Percentiles rank a stretch among this genome's conserved stretches.
Evolutionary conservation across 2,113 vertebrate species (phyloP).

Genomic region (Sterna hirundo): DNA sequence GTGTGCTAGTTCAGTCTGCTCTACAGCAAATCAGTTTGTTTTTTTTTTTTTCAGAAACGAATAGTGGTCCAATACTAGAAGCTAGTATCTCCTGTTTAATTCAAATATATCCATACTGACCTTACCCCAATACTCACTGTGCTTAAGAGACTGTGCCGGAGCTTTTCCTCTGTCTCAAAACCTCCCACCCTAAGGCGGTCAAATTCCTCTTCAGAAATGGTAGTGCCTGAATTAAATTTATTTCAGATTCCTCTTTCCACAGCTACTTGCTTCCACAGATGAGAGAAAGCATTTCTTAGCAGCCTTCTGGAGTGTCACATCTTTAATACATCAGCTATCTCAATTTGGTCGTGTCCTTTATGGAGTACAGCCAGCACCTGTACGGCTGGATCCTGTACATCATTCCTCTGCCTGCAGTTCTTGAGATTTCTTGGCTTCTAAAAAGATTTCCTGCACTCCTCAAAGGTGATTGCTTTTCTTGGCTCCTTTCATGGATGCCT

Average conservation of each 20-base stretch:
- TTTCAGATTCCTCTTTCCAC: background rate
- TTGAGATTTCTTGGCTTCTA: background rate
- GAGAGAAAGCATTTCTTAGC: background rate
- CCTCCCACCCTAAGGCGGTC: background rate
- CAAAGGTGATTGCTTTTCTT: background rate
- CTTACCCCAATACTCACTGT: background rate
- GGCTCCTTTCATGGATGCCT: background rate
- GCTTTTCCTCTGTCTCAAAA: background rate
- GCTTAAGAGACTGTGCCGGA: background rate
- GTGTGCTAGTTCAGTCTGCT: background rate
- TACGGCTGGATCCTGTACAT: background rate
- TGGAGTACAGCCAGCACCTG: background rate
- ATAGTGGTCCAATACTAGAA: background rate
- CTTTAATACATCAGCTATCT: background rate
- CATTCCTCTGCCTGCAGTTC: background rate
- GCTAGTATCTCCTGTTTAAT: background rate
- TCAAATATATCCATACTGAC: background rate
- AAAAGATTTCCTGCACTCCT: background rate
- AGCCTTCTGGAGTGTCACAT: background rate
- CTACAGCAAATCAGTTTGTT: background rate
- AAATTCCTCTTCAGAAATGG: background rate
- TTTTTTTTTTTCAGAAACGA: background rate
- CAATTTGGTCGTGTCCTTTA: background rate
- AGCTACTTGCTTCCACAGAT: background rate
- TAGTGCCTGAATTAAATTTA: background rate